Conservation (phyloP, 2,888 invertebrate species). For the Helleia helle region DNA sequence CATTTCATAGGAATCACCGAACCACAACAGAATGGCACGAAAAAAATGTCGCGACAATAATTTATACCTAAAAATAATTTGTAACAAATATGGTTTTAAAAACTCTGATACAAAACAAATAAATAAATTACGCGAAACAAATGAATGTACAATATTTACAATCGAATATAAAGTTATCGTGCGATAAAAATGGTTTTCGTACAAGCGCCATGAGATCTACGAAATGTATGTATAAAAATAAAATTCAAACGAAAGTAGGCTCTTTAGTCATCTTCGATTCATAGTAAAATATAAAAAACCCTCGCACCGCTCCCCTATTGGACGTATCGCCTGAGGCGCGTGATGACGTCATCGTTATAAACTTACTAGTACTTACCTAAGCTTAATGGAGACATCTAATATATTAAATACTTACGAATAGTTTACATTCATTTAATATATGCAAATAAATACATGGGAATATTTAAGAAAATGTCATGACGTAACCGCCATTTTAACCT, state of each 20-base stretch:
- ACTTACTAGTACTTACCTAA: slow-evolving; percentile 64
- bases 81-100: slow-evolving; percentile 57
- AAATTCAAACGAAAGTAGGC: slow-evolving; percentile 44
- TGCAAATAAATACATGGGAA: slow-evolving; percentile 10
- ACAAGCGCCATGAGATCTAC: slow-evolving; percentile 31
- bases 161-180: slow-evolving; percentile 54
- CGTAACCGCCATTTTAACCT: too few relatives aligned
- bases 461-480: too few relatives aligned
- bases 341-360: slow-evolving; percentile 60
- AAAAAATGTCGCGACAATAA: not conserved
- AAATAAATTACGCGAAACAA: slow-evolving; percentile 63
- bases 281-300: slow-evolving; percentile 72
- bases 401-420: slow-evolving; percentile 66
- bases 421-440: slow-evolving; percentile 50
- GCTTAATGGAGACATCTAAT: slow-evolving; percentile 65
- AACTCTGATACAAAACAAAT: slow-evolving; percentile 55
- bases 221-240: slow-evolving; percentile 46
- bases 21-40: slow-evolving; percentile 56
- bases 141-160: slow-evolving; percentile 72
- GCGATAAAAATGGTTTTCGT: slow-evolving; percentile 52
- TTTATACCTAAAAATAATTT: slow-evolving; percentile 25
- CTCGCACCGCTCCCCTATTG: slow-evolving; percentile 65
- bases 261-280: slow-evolving; percentile 66
- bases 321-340: slow-evolving; percentile 46
- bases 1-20: slow-evolving; percentile 41